Conservation (phyloP, 2,888 invertebrate genomes). For the Melanotus villosus region DNA sequence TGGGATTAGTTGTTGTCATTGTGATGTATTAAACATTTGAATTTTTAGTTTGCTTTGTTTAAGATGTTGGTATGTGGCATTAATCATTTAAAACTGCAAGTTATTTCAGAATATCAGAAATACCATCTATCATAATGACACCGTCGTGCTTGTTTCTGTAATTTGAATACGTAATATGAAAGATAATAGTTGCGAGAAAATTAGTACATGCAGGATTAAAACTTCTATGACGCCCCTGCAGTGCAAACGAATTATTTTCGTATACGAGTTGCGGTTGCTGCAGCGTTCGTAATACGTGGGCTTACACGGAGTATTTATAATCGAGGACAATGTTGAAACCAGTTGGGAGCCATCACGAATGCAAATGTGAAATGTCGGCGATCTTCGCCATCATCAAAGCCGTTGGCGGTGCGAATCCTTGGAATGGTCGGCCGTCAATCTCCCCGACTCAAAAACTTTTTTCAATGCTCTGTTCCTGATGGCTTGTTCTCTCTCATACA, state of each 20-base stretch:
- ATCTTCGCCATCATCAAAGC: conserved; percentile 47
- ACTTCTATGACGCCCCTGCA: background rate
- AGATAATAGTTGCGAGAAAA: too few relatives aligned
- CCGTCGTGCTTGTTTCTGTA: too few relatives aligned
- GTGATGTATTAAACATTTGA: too few relatives aligned
- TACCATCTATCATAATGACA: too few relatives aligned
- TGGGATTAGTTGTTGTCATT: too few relatives aligned
- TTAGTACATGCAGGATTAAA: background rate
- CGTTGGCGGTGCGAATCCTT: conserved; percentile 47
- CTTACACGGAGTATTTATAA: conserved; percentile 13
- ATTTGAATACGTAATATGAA: too few relatives aligned
- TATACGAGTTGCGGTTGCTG: background rate
- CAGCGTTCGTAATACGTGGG: background rate
- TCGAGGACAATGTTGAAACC: conserved; percentile 33
- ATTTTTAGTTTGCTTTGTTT: too few relatives aligned
- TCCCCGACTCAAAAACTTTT: conserved; percentile 55
- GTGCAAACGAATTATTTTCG: background rate
- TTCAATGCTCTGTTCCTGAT: conserved; percentile 42
- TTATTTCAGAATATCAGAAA: too few relatives aligned
- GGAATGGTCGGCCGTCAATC: conserved; percentile 64
- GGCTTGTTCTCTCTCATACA: conserved; percentile 41
- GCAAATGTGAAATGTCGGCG: conserved; percentile 48
- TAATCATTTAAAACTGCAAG: too few relatives aligned
- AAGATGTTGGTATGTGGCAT: too few relatives aligned
- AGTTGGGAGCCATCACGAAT: conserved; percentile 47